phyloP scores from a whole-genome alignment of 92 coral and sea anemone genomes.

The Zoanthus sansibaricus region DNA sequence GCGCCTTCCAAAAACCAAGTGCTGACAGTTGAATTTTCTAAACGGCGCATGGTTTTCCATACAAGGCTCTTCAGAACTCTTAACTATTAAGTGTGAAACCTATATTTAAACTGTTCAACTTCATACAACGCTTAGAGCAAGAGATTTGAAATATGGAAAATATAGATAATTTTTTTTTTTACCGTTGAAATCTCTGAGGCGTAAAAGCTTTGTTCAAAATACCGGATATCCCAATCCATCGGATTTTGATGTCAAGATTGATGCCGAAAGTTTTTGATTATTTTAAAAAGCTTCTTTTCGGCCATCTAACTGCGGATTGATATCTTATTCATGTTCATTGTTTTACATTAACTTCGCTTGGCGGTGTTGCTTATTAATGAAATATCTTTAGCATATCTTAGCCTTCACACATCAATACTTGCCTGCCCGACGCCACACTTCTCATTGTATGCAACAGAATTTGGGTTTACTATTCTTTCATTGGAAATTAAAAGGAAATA shows the following conservation, averaged over 20 bases:
- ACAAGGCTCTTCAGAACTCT: constrained; percentile 10
- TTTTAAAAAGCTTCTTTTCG: background rate
- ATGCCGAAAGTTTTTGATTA: constrained; percentile 18
- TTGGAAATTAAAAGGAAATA: constrained; percentile 39
- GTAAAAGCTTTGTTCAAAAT: constrained; percentile 28
- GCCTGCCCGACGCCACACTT: background rate
- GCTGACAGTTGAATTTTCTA: constrained; percentile 40
- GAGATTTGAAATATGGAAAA: constrained; percentile 1
- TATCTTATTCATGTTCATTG: background rate
- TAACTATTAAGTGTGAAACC: constrained; percentile 18
- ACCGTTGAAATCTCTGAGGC: constrained; percentile 27
- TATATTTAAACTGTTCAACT: constrained; percentile 4
- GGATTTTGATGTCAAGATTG: constrained; percentile 40
- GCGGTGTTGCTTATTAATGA: background rate
- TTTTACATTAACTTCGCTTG: background rate
- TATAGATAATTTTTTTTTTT: constrained; percentile 5
- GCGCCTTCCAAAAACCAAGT: background rate
- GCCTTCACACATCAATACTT: background rate
- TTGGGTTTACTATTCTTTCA: constrained; percentile 35
- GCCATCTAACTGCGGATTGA: background rate
- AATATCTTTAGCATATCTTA: background rate
- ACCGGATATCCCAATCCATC: constrained; percentile 43
- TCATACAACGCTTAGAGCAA: background rate
- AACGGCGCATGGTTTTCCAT: constrained; percentile 17
- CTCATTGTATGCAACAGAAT: constrained; percentile 9